Base-by-base conservation (phyloP, 2,888 invertebrate genomes). In the Cotesia congregata region DNA sequence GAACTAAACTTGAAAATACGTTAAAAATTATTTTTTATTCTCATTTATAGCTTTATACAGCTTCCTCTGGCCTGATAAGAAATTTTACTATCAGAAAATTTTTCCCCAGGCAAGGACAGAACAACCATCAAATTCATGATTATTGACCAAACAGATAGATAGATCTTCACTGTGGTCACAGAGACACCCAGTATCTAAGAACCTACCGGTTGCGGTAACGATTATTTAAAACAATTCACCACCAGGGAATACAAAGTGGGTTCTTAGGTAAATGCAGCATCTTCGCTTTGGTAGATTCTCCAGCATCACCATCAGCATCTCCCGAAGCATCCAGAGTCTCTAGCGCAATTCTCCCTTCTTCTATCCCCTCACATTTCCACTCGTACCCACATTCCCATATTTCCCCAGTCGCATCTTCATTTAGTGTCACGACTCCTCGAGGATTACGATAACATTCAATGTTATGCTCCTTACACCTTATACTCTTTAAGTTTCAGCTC, bases 211-310 rank as follows among this genome's bases (percentile, higher is more conserved):
- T 80, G 79, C 69, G 75, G 79, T 85, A 87, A 86, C 85, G 86
- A 87, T 88, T 87, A 88, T 86, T 86, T 86, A 84, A 84, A 87
- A 87, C 83, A 85, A 85, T 83, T 82, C 79, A 80, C 79, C 83
- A 76, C 80, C 80, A 80, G 80, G 84, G 86, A 87, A 88, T 88
- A 87, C 86, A 85, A 87, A 87, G 86, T 87, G 82, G 84, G 82
- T 84, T 86, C 85, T 88, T 88, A 87, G 82, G 85, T 84, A 87
- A 88, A 88, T 87, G 84, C 82, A 75, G 73, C 59, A 67, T 74
- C 77, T 77, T 72, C 76, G 73, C 71, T 30, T 60, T 72, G 70
- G 20, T 59, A 61, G 3, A 67, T 75, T 73, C 70, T 67, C 72
- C 75, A 41, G 64, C 60, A 30, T 39, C 50, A 60, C 20, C 59